phyloP scores from a whole-genome alignment of 2,797 vertebrate genomes.

The Pristis pectinata region DNA sequence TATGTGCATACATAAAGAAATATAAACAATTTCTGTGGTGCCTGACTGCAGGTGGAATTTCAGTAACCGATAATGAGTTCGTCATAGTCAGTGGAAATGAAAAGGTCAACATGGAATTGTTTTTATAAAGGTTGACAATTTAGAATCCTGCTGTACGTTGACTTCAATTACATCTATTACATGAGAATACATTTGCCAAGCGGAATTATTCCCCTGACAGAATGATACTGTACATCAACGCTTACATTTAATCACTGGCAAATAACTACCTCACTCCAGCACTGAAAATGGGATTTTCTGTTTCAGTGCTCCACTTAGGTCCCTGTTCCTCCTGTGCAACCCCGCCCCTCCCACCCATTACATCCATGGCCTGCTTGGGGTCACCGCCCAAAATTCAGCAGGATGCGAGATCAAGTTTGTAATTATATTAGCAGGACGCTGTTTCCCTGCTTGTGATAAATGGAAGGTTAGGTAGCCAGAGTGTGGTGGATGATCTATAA shows the following conservation, averaged over 20 bases:
- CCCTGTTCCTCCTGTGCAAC: background rate
- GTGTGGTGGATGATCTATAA: background rate
- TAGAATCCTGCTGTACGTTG: background rate
- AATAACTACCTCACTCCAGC: background rate
- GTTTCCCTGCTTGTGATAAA: background rate
- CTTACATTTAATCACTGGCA: background rate
- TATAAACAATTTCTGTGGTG: background rate
- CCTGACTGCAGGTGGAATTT: background rate
- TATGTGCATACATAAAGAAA: background rate
- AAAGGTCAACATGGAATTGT: background rate
- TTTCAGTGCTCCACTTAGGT: background rate
- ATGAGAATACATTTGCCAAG: background rate
- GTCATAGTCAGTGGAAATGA: background rate
- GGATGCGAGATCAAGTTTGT: background rate
- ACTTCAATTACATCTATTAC: background rate
- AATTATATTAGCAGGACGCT: background rate
- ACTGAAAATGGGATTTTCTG: background rate
- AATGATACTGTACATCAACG: background rate
- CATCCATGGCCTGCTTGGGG: background rate
- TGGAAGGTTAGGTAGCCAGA: background rate
- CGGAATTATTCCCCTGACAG: background rate
- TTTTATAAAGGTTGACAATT: background rate
- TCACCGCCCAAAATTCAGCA: background rate
- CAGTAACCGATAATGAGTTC: background rate
- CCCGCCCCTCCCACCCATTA: no score